Evolutionary conservation across 2,888 invertebrate genomes (phyloP).

Genomic region (Apamea anceps): DNA sequence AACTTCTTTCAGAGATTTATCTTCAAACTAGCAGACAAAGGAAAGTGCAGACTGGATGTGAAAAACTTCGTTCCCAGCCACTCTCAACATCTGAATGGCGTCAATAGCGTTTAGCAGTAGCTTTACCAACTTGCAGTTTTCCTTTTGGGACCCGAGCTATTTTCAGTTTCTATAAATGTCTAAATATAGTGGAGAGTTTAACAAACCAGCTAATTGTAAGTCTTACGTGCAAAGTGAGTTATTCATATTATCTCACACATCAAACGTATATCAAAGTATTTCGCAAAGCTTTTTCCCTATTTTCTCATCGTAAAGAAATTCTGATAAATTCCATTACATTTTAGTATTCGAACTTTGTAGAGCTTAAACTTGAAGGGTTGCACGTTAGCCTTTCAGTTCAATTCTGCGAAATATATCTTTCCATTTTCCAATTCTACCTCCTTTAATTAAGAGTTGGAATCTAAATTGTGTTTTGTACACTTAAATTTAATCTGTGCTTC

Average conservation of each 20-base stretch:
- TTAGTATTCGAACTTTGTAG: conserved; percentile 10
- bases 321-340: conserved; percentile 8
- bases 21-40: conserved; percentile 4
- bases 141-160: not conserved
- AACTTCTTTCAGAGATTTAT: not conserved
- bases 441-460: not conserved
- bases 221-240: not conserved
- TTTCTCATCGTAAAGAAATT: not conserved
- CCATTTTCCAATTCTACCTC: not conserved
- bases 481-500: not conserved
- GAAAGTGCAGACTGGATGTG: not conserved
- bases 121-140: conserved; percentile 18
- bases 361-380: conserved; percentile 1
- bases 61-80: conserved; percentile 22
- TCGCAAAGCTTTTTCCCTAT: not conserved
- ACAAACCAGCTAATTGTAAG: not conserved
- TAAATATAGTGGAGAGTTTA: not conserved
- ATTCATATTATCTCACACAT: not conserved
- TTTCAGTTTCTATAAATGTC: conserved; percentile 10
- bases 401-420: conserved; percentile 9
- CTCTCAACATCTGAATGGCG: conserved; percentile 19
- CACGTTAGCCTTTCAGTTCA: not conserved
- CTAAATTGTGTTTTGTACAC: not conserved
- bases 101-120: conserved; percentile 27
- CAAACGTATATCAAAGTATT: not conserved